Evolutionary conservation across 2,797 vertebrate species (phyloP), one percentile per base, ranked within the genome.

Genomic region (Nothura maculosa): DNA sequence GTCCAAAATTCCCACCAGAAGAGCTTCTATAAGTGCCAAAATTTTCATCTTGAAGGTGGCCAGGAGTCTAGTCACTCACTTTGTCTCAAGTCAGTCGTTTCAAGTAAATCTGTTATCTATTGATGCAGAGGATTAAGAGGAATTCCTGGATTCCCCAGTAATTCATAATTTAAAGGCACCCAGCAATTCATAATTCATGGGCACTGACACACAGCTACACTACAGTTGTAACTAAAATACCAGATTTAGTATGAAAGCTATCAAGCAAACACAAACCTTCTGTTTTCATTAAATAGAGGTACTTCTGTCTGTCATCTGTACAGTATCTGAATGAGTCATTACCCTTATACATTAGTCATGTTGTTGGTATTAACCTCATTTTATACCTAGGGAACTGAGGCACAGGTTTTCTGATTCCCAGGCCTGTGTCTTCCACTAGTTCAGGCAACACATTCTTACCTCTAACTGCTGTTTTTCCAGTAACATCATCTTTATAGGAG

Each of bases 61-160:
- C 78, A 24, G 38, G 78, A 75, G 30, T 55, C n/a, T 34, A 34
- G 28, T 52, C 55, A 62, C 7, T 61, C 2, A 2, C 25, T 14
- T 82, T 78, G 9, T 27, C 67, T 67, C 42, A 27, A 9, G 42
- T 52, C 2, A 1, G 36, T 63, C 45, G 42, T 52, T 73, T 68
- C 61, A 73, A n/a, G 68, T 62, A 24, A 45, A 6, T 52, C n/a
- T 47, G 61, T 68, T 22, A n/a, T 40, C 72, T 22, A 27, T 12
- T 0, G 0, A 28, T 13, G 14, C 13, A 11, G 27, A 18, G 75
- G 57, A 60, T 38, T 30, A 25, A 34, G 8, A 27, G 62, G 30
- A 48, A 19, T 63, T 79, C 48, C 43, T 42, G 40, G 30, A 48
- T 14, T 21, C 52, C 22, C 13, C 13, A 27, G 43, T 45, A 54